Evolutionary conservation across 2,888 invertebrate genomes (phyloP), one percentile per base, ranked within the genome.

Genomic region (Drosophila crucigera): DNA sequence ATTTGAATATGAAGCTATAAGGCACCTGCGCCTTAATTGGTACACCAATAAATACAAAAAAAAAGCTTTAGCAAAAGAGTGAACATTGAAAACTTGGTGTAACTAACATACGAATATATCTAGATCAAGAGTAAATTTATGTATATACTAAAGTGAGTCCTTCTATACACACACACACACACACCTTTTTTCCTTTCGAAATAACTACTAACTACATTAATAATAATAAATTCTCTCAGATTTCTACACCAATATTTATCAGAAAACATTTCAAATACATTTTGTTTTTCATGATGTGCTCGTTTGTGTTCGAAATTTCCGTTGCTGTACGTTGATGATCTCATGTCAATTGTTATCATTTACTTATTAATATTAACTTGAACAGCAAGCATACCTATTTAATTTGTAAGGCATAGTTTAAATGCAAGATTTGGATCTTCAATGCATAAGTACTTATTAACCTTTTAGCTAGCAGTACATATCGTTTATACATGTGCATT

Each of bases 291-390:
- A 25, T 19, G 43, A 47, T 35, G 28, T 49, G 35, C 14, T 33
- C 53, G 22, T 25, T 50, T 16, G 25, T 28, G 28, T 30, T 50
- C 28, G 5, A 19, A 50, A 50, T 50, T 28, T 25, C 22, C 33
- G 41, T 73, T 47, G 53, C 66, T 63, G 55, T 59, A 61, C 39
- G 63, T 41, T 56, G 47, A 68, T 77, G 89, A 88, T 83, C 86
- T 89, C 86, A 81, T 67, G 89, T 89, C 89, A 89, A 85, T 85
- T 89, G 71, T 64, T 68, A 65, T 59, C 10, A 35, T 54, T 54
- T 53, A 53, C 30, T 22, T 16, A 22, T 10, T 3, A 35, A 35
- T 9, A 16, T 47, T 4, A 25, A 25, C 22, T n/a, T 41, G n/a
- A 19, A 10, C n/a, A 39, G 50, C 35, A 60, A 56, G 37, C 50